A percentile compares a stretch with the other conserved stretches of the same genome.
Evolutionary conservation across 2,797 vertebrate genomes (phyloP).

Genomic region (Catamblyrhynchus diadema): DNA sequence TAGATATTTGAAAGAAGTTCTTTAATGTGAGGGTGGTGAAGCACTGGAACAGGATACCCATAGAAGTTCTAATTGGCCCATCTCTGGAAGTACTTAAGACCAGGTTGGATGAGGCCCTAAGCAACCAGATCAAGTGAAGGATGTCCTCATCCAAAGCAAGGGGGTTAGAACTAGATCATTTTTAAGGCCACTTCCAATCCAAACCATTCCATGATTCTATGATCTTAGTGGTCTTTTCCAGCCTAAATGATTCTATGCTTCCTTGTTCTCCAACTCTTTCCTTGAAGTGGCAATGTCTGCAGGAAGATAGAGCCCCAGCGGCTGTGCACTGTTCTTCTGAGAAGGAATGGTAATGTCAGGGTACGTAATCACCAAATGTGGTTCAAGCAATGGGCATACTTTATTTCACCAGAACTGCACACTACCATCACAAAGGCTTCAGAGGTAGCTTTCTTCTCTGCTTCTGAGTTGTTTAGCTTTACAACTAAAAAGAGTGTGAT

Average conservation of each 20-base stretch:
- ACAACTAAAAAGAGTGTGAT: neutral
- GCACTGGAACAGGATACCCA: neutral
- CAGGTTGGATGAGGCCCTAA: neutral
- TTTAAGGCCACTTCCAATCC: neutral
- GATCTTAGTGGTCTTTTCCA: neutral
- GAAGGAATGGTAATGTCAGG: accelerated
- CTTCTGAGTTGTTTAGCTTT: neutral
- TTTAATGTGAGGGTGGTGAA: neutral
- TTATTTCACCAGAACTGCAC: neutral
- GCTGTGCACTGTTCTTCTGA: neutral
- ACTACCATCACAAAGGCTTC: neutral
- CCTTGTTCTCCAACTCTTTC: neutral
- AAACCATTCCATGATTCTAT: neutral
- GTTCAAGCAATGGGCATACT: neutral
- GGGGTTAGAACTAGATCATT: neutral
- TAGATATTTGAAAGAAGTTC: neutral
- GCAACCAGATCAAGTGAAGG: neutral
- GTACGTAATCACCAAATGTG: neutral
- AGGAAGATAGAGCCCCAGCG: neutral
- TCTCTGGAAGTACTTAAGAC: neutral
- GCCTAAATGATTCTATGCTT: neutral
- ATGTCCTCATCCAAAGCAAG: no score
- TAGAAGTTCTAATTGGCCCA: neutral
- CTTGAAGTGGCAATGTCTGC: neutral
- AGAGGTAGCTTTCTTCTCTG: neutral